Base-by-base conservation (phyloP, 2,797 vertebrate genomes). In the Hapalemur alaotrensis region DNA sequence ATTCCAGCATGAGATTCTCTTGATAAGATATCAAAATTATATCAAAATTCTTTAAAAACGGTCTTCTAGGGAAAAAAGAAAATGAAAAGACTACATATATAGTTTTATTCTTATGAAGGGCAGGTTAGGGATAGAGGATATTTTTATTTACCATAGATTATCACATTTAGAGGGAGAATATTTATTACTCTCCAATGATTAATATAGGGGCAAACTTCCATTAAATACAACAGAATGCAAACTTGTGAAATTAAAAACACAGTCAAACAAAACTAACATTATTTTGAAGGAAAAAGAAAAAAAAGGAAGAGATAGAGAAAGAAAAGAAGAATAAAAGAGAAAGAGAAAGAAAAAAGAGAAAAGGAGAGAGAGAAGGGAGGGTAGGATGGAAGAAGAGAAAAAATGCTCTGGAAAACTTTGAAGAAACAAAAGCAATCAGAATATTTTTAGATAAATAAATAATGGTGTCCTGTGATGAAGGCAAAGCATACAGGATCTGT, bases 381-480 rank as follows among this genome's bases (percentile, higher is more conserved):
- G 8, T 67, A 43, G 5, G 38, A 70, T 38, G 63, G 10, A 92
- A 20, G 67, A 25, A 82, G 7, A 52, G 28, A 10, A 9, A 15
- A 14, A 93, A 57, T 52, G 6, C 32, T 81, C 4, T 57, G 14
- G 59, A 91, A 97, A 89, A 70, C 4, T 81, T 41, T 52, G 57
- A 93, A 78, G 83, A 91, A 57, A 72, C 61, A 79, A 76, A 87
- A 93, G 28, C 48, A 79, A 89, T 81, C 25, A 32, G 38, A 88
- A 67, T 65, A 46, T 54, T 96, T 92, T 94, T 72, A 93, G 84
- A 46, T 79, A 70, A 85, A 38, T 78, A 92, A 94, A n/a, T 88
- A 96, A 96, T 30, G 18, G 0, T 92, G 94, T 96, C 97, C 93
- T 95, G 38, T 93, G 95, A 67, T 92, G 95, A 98, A 97, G 81